Evolutionary conservation across 2,888 invertebrate genomes (phyloP), one percentile per base, ranked within the genome.

Genomic region (Phengaris alcon): DNA sequence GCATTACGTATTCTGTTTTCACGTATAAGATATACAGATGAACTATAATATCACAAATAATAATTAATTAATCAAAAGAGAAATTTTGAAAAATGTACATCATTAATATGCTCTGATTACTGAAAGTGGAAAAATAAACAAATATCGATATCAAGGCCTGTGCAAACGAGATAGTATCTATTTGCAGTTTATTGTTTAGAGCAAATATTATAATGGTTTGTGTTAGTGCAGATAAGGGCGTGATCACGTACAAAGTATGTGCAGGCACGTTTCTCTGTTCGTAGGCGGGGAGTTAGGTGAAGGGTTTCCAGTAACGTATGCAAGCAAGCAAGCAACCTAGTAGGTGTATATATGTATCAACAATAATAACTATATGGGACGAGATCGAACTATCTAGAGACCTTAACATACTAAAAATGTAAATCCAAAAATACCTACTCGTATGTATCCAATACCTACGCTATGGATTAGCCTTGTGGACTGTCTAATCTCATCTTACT

Each of bases 111-210:
- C 68, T 64, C 52, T 52, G 54, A 15, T 48, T 22, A 75, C 69
- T 64, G 75, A 76, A 76, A 78, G 80, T 82, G 81, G 80, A 80
- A 84, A 80, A 78, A 79, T 80, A 78, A 83, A 82, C 81, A 80
- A 44, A 68, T 74, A 77, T 72, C 76, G 74, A 72, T 72, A 72
- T 52, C 22, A 52, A 74, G 68, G 77, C 68, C 77, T 79, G 82
- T 78, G 78, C 79, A 81, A 79, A 82, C 79, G 77, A 77, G 82
- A 84, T 82, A 82, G 75, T 70, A 72, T 64, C 10, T 76, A 46
- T 77, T 76, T 57, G 73, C 13, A 22, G 72, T 64, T 59, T 64
- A 70, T 22, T 57, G 74, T 69, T 52, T 77, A 44, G 55, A 73
- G 73, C 52, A 70, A 68, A 74, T 57, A 55, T 35, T 35, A 4